Percentiles rank a stretch among this genome's conserved stretches.
phyloP scores from a whole-genome alignment of 2,113 vertebrate species.

The Raja brachyura region DNA sequence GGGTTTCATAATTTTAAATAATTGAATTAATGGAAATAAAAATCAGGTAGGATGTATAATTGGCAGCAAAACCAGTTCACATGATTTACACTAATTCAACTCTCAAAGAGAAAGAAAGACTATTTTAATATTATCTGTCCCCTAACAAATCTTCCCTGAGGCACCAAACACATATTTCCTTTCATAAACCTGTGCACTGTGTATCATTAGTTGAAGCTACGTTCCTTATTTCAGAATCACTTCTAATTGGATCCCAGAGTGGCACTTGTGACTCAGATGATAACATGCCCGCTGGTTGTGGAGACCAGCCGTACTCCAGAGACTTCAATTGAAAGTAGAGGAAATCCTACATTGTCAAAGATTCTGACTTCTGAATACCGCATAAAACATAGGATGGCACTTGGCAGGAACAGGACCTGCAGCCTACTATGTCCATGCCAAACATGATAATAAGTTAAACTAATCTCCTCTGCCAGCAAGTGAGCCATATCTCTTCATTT shows the following conservation, averaged over 20 bases:
- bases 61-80: background rate
- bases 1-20: background rate
- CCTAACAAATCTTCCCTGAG: background rate
- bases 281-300: no score
- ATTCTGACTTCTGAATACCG: no score
- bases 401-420: no score
- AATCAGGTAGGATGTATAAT: background rate
- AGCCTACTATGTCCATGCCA: no score
- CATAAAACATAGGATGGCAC: no score
- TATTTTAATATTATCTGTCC: background rate
- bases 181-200: background rate
- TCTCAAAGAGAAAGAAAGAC: background rate
- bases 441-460: no score
- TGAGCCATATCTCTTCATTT: no score
- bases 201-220: background rate
- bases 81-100: background rate
- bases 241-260: background rate
- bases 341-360: no score
- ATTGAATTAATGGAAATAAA: background rate
- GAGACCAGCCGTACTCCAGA: no score
- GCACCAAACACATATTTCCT: background rate
- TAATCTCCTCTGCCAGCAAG: no score
- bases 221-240: background rate
- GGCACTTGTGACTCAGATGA: no score
- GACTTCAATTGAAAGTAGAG: no score